Evolutionary conservation across 2,797 vertebrate genomes (phyloP).

Genomic region (Takifugu ocellatus): DNA sequence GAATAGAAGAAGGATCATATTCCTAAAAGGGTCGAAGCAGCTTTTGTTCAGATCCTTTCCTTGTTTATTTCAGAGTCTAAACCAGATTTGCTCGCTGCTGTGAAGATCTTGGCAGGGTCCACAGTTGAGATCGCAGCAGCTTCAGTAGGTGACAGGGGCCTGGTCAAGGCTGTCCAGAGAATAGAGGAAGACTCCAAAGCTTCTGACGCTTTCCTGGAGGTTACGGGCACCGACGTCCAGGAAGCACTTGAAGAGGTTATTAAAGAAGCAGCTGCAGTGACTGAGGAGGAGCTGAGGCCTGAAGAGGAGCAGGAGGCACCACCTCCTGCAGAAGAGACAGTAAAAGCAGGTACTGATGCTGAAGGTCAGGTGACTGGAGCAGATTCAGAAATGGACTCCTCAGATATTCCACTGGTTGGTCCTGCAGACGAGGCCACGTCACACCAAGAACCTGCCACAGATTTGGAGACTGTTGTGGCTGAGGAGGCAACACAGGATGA

Average conservation of each 20-base stretch:
- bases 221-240: background rate
- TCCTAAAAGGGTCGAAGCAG: background rate
- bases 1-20: background rate
- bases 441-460: background rate
- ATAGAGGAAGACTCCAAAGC: slow-evolving; percentile 21
- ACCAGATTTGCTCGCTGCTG: slow-evolving; percentile 49
- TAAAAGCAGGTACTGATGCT: slow-evolving; percentile 6
- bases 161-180: slow-evolving; percentile 31
- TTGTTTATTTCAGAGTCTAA: slow-evolving; percentile 26
- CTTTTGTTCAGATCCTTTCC: background rate
- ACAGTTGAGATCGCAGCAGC: slow-evolving; percentile 65
- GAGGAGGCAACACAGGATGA: slow-evolving; percentile 1
- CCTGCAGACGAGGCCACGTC: slow-evolving; percentile 5
- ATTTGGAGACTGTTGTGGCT: background rate
- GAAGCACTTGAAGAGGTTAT: slow-evolving; percentile 10
- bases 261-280: slow-evolving; percentile 4
- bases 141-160: slow-evolving; percentile 47
- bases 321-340: slow-evolving; percentile 24
- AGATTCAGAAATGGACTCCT: background rate
- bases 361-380: slow-evolving; percentile 9
- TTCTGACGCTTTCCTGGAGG: slow-evolving; percentile 2
- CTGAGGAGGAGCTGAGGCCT: slow-evolving; percentile 18
- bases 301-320: slow-evolving; percentile 15
- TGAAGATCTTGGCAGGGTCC: slow-evolving; percentile 43
- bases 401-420: background rate